Base-by-base conservation (phyloP, 2,797 vertebrate species). In the Spea hammondii region DNA sequence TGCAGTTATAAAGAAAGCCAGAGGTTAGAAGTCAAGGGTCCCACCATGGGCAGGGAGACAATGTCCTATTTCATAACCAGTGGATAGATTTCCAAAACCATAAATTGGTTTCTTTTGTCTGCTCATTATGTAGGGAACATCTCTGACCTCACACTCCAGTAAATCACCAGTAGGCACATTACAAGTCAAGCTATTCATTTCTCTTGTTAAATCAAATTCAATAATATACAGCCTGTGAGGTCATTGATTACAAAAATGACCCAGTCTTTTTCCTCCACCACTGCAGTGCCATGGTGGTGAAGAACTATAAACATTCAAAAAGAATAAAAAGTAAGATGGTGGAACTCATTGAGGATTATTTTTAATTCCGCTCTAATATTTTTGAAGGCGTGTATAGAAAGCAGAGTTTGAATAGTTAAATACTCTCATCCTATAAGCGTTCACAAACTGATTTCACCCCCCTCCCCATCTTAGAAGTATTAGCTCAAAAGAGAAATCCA, bases 401-500 rank as follows among this genome's bases (percentile, higher is more conserved):
- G 5, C 12, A 17, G 59, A 14, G 5, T 17, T 14, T 32, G 5
- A 17, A 8, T 65, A 65, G 77, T 78, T 78, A 66, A 45, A 48
- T 49, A 70, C 47, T 59, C 65, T 49, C 55, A 70, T 74, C 57
- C 65, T 68, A 53, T 79, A 79, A 74, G 65, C 60, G 68, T 78
- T 78, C 72, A 32, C n/a, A 79, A 74, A 69, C 72, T 54, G 57
- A 74, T 51, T 55, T 67, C 70, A 32, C 47, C 8, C 65, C 5
- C 59, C 59, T 32, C 5, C 10, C 4, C 55, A 5, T 44, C 62
- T 81, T 54, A 73, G 47, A 77, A 77, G 70, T 73, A 73, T 77
- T 82, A 82, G 70, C 65, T 82, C 32, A 68, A 78, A 75, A 49
- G 77, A 73, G 44, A 72, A 65, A 47, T 69, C 80, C 75, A 70